Evolutionary conservation across 2,797 vertebrate species (phyloP).

Genomic region (Sparus aurata): DNA sequence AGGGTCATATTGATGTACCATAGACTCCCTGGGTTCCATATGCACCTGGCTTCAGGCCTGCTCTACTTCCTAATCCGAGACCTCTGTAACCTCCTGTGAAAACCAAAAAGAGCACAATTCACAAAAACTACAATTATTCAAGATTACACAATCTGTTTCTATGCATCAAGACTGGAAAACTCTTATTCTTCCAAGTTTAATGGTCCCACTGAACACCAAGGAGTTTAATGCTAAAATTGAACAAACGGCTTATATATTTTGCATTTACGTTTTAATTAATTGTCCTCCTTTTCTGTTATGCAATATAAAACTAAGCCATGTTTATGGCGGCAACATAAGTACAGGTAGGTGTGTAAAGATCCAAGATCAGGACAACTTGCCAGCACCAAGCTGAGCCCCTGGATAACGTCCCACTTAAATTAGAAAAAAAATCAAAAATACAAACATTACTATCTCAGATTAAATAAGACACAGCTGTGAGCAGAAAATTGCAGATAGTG

Average conservation of each 20-base stretch:
- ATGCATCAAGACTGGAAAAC: neutral
- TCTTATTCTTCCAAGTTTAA: too few species aligned
- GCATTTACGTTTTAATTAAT: too few species aligned
- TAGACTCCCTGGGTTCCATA: slow-evolving; percentile 73
- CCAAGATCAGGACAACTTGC: slow-evolving; percentile 46
- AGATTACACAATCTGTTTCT: neutral
- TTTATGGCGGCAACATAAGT: too few species aligned
- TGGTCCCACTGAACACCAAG: too few species aligned
- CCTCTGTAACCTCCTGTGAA: slow-evolving; percentile 74
- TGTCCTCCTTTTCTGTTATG: too few species aligned
- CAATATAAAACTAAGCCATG: too few species aligned
- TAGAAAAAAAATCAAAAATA: neutral
- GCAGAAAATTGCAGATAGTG: neutral
- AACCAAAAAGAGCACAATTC: neutral
- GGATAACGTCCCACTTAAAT: slow-evolving; percentile 76
- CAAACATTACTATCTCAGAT: neutral
- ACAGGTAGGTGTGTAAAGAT: neutral
- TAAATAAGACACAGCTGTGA: neutral
- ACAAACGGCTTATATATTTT: too few species aligned
- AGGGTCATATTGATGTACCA: slow-evolving; percentile 50
- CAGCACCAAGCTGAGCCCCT: slow-evolving; percentile 72
- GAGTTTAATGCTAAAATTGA: neutral
- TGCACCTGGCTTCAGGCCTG: slow-evolving; percentile 71
- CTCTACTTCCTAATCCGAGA: slow-evolving; percentile 70
- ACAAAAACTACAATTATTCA: neutral